A percentile compares a stretch with the other conserved stretches of the same genome.
phyloP scores from a whole-genome alignment of 2,113 vertebrate species.

The Lasiurus cinereus region DNA sequence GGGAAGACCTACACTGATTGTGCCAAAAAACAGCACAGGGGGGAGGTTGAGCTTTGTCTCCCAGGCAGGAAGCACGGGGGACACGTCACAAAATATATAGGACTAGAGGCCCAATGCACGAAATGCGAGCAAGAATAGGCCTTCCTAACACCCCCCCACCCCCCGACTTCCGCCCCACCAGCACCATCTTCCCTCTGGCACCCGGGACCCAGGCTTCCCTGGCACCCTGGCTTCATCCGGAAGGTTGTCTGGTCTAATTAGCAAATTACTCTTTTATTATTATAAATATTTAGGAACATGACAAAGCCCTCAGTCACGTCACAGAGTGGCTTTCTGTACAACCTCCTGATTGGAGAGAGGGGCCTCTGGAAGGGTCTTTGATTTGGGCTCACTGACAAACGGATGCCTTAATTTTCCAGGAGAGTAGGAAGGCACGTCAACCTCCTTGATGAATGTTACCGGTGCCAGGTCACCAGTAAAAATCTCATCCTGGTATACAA shows the following conservation, averaged over 20 bases:
- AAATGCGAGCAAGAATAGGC: too few species aligned
- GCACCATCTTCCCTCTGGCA: too few species aligned
- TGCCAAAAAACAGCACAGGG: background rate
- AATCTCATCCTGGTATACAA: background rate
- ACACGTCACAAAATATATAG: background rate
- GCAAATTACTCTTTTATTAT: too few species aligned
- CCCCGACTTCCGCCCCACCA: too few species aligned
- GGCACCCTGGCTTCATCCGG: too few species aligned
- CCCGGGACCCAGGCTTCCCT: too few species aligned
- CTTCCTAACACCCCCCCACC: too few species aligned
- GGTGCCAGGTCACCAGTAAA: background rate
- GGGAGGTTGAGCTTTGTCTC: background rate
- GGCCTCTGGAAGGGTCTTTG: background rate
- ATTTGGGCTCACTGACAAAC: background rate
- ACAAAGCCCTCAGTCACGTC: background rate
- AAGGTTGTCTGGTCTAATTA: too few species aligned
- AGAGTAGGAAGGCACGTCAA: background rate
- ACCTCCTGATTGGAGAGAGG: background rate
- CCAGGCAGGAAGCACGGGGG: background rate
- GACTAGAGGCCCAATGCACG: too few species aligned
- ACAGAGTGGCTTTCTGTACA: background rate
- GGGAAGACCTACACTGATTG: background rate
- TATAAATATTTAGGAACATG: too few species aligned
- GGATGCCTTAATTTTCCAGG: background rate
- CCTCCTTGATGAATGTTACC: background rate